phyloP scores from a whole-genome alignment of 53 echinoderm and acorn worm species.

The Holothuria leucospilota region DNA sequence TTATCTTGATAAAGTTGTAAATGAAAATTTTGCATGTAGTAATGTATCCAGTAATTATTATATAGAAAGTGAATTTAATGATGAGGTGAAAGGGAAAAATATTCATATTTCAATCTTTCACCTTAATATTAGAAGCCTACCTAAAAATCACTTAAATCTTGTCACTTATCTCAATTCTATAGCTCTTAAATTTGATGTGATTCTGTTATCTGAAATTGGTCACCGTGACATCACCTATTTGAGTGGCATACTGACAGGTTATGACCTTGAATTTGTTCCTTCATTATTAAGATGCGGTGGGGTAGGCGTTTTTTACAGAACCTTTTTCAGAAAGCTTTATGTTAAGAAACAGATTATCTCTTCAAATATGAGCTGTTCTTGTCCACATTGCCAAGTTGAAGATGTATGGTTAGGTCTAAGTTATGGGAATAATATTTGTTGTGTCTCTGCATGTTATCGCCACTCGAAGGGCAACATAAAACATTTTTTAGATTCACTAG shows the following conservation, averaged over 20 bases:
- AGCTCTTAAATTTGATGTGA: background rate
- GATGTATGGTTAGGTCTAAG: background rate
- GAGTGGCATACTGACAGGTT: background rate
- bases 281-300: constrained; percentile 8
- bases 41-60: constrained; percentile 12
- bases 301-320: background rate
- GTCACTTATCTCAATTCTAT: background rate
- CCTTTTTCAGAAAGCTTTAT: background rate
- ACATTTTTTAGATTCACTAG: no score
- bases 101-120: background rate
- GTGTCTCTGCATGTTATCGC: constrained; percentile 3
- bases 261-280: background rate
- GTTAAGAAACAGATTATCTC: constrained; percentile 22
- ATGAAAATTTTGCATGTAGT: constrained; percentile 10
- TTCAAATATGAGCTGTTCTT: background rate
- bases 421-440: background rate
- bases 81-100: background rate
- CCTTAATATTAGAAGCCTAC: background rate
- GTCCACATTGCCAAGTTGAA: constrained; percentile 5
- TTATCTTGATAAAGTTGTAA: background rate
- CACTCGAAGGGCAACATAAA: no score
- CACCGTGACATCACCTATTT: background rate
- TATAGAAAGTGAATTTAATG: background rate
- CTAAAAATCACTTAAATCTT: constrained; percentile 5
- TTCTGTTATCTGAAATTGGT: constrained; percentile 16